Evolutionary conservation across 2,113 vertebrate species (phyloP).

Genomic region (Parotia lawesii): DNA sequence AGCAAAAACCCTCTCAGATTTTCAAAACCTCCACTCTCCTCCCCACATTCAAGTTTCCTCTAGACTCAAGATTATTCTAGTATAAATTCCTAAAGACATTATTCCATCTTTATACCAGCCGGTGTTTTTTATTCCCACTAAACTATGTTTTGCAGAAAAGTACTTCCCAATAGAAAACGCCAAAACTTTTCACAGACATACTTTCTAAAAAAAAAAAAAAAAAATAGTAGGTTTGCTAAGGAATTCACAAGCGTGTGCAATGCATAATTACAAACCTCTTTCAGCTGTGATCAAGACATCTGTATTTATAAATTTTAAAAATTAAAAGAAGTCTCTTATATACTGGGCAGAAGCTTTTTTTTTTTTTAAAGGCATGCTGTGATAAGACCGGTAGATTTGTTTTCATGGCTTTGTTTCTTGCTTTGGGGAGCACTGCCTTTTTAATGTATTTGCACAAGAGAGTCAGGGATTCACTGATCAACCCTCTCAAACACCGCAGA

Average conservation of each 20-base stretch:
- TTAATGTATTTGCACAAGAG: background rate
- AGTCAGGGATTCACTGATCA: background rate
- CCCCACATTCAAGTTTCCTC: background rate
- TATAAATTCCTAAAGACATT: background rate
- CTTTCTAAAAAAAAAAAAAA: background rate
- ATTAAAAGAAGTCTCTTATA: background rate
- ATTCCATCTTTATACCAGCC: background rate
- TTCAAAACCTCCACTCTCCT: background rate
- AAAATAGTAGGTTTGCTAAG: background rate
- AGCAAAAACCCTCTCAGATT: background rate
- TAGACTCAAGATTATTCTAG: background rate
- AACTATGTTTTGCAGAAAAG: background rate
- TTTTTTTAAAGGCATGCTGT: background rate
- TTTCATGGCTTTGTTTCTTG: background rate
- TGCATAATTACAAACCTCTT: background rate
- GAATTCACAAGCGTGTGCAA: background rate
- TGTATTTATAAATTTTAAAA: background rate
- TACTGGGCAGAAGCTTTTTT: too few relatives aligned
- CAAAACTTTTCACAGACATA: background rate
- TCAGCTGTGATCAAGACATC: background rate
- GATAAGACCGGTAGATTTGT: background rate
- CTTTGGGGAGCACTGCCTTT: background rate
- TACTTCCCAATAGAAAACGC: background rate
- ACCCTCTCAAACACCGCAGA: background rate
- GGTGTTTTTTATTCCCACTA: background rate